phyloP scores from a whole-genome alignment of 2,113 vertebrate genomes.

The Dipodomys ordii region DNA sequence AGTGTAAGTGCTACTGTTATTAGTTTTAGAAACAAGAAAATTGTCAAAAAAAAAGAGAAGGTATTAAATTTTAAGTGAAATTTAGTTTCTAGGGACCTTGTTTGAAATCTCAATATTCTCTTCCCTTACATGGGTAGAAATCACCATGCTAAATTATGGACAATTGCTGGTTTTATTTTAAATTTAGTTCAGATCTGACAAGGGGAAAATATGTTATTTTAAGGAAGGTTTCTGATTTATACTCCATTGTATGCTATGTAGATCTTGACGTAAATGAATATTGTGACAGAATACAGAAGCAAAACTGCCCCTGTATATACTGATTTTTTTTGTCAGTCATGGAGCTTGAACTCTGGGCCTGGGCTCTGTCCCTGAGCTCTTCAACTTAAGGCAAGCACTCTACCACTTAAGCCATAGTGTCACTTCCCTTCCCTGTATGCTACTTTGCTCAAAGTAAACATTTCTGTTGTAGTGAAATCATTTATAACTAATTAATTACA shows the following conservation, averaged over 20 bases:
- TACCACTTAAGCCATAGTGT: no score
- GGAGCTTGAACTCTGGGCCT: no score
- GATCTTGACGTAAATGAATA: neutral
- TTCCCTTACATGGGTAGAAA: neutral
- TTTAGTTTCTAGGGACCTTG: neutral
- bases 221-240: neutral
- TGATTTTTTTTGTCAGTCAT: no score
- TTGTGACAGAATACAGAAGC: neutral
- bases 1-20: neutral
- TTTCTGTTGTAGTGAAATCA: conserved; percentile 31
- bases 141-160: neutral
- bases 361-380: no score
- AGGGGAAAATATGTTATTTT: neutral
- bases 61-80: rapidly evolving
- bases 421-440: neutral
- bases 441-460: conserved; percentile 42
- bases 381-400: no score
- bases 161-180: neutral
- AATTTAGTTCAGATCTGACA: neutral
- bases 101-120: neutral
- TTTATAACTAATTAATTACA: conserved; percentile 58
- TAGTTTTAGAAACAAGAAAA: neutral
- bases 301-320: neutral
- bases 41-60: neutral
- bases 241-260: neutral